phyloP scores from a whole-genome alignment of 2,888 invertebrate species.

The Noctua pronuba region DNA sequence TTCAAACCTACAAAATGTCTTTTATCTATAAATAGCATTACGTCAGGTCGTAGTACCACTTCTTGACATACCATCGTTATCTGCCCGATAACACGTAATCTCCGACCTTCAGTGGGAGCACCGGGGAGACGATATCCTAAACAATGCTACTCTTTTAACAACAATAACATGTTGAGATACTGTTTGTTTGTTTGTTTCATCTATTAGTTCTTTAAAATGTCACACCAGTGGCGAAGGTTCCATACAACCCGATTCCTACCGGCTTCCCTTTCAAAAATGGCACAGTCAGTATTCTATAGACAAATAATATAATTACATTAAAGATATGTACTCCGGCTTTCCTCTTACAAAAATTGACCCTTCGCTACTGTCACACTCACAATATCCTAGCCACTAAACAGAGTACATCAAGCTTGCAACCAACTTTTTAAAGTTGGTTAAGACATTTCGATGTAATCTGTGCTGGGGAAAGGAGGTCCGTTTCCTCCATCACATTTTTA shows the following conservation, averaged over 20 bases:
- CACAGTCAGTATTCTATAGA: no score
- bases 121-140: slow-evolving; percentile 37
- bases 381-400: neutral
- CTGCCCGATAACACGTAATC: slow-evolving; percentile 53
- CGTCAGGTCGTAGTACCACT: slow-evolving; percentile 13
- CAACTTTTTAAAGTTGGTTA: no score
- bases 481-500: neutral
- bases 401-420: neutral
- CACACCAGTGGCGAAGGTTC: no score
- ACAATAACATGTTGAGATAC: slow-evolving; percentile 30
- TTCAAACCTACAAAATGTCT: neutral
- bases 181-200: slow-evolving; percentile 3
- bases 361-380: neutral
- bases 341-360: no score
- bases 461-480: neutral
- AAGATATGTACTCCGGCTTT: no score
- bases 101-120: slow-evolving; percentile 37
- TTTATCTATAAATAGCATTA: slow-evolving; percentile 43
- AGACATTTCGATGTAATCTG: neutral
- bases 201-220: neutral
- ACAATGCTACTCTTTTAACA: slow-evolving; percentile 37
- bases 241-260: no score
- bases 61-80: slow-evolving; percentile 45
- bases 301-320: no score
- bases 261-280: no score